Base-by-base conservation (phyloP, 1,140 invertebrate genomes). In the Teleopsis dalmanni region DNA sequence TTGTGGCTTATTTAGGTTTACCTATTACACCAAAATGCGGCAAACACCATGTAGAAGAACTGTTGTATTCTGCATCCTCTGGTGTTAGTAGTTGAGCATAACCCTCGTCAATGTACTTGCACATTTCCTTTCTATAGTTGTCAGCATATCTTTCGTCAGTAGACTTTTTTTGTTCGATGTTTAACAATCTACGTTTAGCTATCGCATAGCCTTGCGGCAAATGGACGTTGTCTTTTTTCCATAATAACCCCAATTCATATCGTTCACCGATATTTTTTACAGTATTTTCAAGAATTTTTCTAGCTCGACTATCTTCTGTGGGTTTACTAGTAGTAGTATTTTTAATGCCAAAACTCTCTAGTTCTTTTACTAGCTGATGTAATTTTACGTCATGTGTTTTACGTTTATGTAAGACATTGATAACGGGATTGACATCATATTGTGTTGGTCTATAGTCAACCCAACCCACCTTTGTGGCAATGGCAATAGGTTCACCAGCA, bases 61-160 rank as follows among this genome's bases (percentile, higher is more conserved):
- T 13, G 23, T 6, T 13, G 8, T 44, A 13, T 16, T 11, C 9
- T 4, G 31, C 25, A 16, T 42, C 21, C 21, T 35, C 23, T 18
- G n/a, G 10, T 6, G 14, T 22, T 8, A 59, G n/a, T 29, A 45
- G 34, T 26, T 52, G n/a, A n/a, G n/a, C n/a, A n/a, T n/a, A n/a
- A n/a, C n/a, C n/a, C n/a, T n/a, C n/a, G n/a, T 26, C 11, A 31
- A 7, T 16, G 54, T 40, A 4, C 56, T 35, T 19, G 47, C 34
- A 3, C 57, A 13, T 21, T 57, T 56, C 22, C 53, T 37, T 7
- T 21, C 25, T 22, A 19, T 42, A 44, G 53, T 53, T 16, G 29
- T 8, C n/a, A 8, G 23, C 52, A 26, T 41, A 50, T 8, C 35
- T 23, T 1, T 18, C 6, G 13, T 60, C 51, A 19, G 18, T 19